Conservation (phyloP, 2,888 invertebrate species). For the Habrosyne pyritoides region DNA sequence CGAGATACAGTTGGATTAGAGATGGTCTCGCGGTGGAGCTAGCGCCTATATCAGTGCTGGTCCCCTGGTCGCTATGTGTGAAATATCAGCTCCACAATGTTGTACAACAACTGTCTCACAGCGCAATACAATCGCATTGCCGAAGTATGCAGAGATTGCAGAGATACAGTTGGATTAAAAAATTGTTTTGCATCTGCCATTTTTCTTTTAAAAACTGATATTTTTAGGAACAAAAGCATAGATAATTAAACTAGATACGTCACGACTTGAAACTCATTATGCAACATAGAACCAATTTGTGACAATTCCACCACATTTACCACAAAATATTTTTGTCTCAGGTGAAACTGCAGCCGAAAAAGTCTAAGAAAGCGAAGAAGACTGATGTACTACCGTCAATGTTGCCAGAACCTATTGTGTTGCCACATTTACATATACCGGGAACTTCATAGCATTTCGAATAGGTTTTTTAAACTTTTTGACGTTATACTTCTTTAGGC, state of each 20-base stretch:
- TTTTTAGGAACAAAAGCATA: too few relatives aligned
- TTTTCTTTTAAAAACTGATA: too few relatives aligned
- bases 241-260: too few relatives aligned
- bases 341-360: slow-evolving; percentile 64
- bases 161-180: background rate
- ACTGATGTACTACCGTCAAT: slow-evolving; percentile 22
- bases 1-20: background rate
- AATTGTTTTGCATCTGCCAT: background rate
- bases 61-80: background rate
- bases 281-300: too few relatives aligned
- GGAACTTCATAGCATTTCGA: background rate
- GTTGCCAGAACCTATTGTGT: slow-evolving; percentile 12
- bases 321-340: slow-evolving; percentile 25
- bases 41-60: too few relatives aligned
- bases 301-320: background rate
- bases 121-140: background rate
- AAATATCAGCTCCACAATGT: background rate
- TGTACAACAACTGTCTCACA: background rate
- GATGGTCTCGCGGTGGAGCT: too few relatives aligned
- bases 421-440: slow-evolving; percentile 10
- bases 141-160: background rate
- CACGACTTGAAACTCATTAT: too few relatives aligned
- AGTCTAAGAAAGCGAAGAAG: slow-evolving; percentile 47
- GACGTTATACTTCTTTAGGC: too few relatives aligned
- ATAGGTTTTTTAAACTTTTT: too few relatives aligned